Evolutionary conservation across 2,113 vertebrate species (phyloP), one percentile per base, ranked within the genome.

Genomic region (Pagrus major): DNA sequence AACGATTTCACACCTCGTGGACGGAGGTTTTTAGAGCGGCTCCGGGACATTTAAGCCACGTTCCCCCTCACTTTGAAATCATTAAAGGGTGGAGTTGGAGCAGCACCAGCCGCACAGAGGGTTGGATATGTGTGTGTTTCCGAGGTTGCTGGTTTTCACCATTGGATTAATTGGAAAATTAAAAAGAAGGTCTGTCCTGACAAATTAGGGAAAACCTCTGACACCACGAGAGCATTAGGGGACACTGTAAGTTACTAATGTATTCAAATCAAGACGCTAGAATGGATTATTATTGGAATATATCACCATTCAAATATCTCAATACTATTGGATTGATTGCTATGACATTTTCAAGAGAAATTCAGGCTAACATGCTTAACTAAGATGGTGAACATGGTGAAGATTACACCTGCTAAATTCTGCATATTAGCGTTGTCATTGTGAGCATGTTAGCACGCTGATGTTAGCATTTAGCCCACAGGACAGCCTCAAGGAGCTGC

Each of bases 1-100:
- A 90, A 91, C 68, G 52, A 83, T 90, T 91, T 91, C 84, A 89
- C 85, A 88, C 82, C 81, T 71, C 7, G 21, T 46, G 85, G 78
- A 81, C n/a, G 46, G 74, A 72, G 70, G 51, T 75, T 74, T n/a
- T 41, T 67, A 85, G 47, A 76, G 65, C 21, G 4, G 61, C 67
- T 86, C 47, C 46, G 52, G 58, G 83, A 83, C 78, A 70, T 86
- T 64, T 61, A 80, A 58, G 66, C 61, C 0, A 8, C 7, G 31
- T 65, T 81, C 16, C 23, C 39, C 10, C 39, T 68, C 63, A 71
- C 71, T 82, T 76, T 81, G 81, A 85, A 87, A 71, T 81, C 77
- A 61, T 42, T 21, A 58, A 64, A 31, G 60, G 2, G 66, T 49
- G 55, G 54, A 46, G 66, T n/a, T 25, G 75, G 65, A 69, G 71